Evolutionary conservation across 2,888 invertebrate species (phyloP).

Genomic region (Nephrotoma guestfalica): DNA sequence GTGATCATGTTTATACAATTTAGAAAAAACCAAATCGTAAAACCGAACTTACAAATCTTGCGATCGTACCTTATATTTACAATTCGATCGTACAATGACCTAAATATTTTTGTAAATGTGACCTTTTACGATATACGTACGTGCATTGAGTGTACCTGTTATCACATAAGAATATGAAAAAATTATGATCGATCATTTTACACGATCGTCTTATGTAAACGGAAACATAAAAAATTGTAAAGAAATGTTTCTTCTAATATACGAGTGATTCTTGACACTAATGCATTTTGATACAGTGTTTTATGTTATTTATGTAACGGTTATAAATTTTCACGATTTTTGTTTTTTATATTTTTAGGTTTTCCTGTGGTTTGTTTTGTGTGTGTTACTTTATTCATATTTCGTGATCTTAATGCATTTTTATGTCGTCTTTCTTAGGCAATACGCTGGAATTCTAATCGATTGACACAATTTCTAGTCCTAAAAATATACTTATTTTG

Average conservation of each 20-base stretch:
- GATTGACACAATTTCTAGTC: neutral
- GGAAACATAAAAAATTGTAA: neutral
- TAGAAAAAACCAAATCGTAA: neutral
- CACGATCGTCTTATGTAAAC: neutral
- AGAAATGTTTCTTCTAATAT: neutral
- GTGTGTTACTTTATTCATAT: neutral
- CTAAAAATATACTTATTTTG: neutral
- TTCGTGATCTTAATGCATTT: neutral
- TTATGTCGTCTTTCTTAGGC: neutral
- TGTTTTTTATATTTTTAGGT: neutral
- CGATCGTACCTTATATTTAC: neutral
- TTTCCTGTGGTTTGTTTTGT: neutral
- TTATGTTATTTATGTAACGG: neutral
- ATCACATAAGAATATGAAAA: neutral
- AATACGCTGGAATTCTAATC: neutral
- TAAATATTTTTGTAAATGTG: neutral
- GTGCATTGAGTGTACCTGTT: neutral
- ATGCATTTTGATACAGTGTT: neutral
- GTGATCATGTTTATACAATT: neutral
- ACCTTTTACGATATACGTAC: neutral
- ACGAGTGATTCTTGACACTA: neutral
- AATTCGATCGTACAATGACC: neutral
- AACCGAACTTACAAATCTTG: neutral
- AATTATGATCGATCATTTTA: neutral
- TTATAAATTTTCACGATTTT: neutral